phyloP scores from a whole-genome alignment of 1,140 invertebrate species.

The Papilio machaon region DNA sequence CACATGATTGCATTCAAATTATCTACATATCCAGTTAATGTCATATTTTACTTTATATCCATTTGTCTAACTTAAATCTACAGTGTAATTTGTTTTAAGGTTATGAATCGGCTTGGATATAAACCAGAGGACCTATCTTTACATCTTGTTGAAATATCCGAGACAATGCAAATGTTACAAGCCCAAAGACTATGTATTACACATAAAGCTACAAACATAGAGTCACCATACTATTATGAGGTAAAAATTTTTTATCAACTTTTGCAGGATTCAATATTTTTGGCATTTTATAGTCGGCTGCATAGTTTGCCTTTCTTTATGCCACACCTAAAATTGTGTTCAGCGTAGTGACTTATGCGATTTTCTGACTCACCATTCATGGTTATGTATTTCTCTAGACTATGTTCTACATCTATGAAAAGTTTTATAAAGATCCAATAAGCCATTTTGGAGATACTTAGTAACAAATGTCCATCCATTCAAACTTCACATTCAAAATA shows the following conservation, averaged over 20 bases:
- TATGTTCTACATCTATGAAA: no score
- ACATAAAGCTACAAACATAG: constrained; percentile 65
- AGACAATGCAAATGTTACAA: constrained; percentile 90
- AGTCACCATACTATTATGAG: constrained; percentile 66
- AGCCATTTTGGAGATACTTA: no score
- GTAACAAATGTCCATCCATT: no score
- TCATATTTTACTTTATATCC: background rate
- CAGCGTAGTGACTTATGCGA: no score
- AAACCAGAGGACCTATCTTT: constrained; percentile 84
- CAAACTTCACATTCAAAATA: no score
- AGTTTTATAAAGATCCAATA: no score
- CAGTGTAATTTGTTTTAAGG: constrained; percentile 68
- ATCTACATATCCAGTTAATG: background rate
- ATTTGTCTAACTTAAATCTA: background rate
- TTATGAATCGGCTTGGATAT: constrained; percentile 84
- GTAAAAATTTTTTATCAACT: constrained; percentile 50
- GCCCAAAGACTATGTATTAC: constrained; percentile 87
- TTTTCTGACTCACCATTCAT: no score
- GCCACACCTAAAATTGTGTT: no score
- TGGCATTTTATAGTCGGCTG: no score
- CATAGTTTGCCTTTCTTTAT: no score
- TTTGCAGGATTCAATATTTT: no score
- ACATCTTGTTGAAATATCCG: constrained; percentile 96
- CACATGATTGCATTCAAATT: background rate
- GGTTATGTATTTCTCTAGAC: no score